Evolutionary conservation across 2,113 vertebrate genomes (phyloP), one percentile per base, ranked within the genome.

Genomic region (Phyllostomus discolor): DNA sequence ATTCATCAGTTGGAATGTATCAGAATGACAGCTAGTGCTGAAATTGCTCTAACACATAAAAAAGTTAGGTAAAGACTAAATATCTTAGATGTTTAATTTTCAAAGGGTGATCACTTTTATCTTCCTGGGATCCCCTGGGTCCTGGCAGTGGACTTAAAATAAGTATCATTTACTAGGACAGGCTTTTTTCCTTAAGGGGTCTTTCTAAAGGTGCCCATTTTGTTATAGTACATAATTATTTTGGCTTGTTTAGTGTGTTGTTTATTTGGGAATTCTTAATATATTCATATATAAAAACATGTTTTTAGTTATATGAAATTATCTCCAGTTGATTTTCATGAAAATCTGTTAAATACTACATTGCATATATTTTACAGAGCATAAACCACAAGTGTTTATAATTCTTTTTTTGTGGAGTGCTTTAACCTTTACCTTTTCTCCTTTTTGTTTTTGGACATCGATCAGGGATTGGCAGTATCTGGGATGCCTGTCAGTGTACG

Each of bases 231-330:
- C 10, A 24, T 80, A 64, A 84, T 84, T 96, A 78, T 73, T 82
- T 91, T 87, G 19, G 4, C 1, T 67, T 90, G 41, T n/a, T 91
- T 76, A 91, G 10, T 90, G 3, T 69, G 4, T 66, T 88, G n/a
- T 46, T 97, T 95, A 86, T 87, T 8, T 90, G n/a, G 15, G 31
- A 92, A 97, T 80, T 97, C 41, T 89, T 17, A 87, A 26, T 93
- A 24, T 90, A 83, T 62, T 96, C 19, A 33, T 83, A 35, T 80
- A n/a, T 91, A 28, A 96, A 91, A 83, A 94, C 28, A 57, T 76
- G 57, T 64, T 85, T 89, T 90, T 78, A 90, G 57, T 94, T 96
- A 64, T 46, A 20, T 96, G 76, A 95, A 81, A 75, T 93, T 94
- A 38, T 70, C 17, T 82, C 81, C 67, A 69, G 24, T 62, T 82